phyloP scores from a whole-genome alignment of 2,888 invertebrate genomes.

The Mechanitis messenoides region DNA sequence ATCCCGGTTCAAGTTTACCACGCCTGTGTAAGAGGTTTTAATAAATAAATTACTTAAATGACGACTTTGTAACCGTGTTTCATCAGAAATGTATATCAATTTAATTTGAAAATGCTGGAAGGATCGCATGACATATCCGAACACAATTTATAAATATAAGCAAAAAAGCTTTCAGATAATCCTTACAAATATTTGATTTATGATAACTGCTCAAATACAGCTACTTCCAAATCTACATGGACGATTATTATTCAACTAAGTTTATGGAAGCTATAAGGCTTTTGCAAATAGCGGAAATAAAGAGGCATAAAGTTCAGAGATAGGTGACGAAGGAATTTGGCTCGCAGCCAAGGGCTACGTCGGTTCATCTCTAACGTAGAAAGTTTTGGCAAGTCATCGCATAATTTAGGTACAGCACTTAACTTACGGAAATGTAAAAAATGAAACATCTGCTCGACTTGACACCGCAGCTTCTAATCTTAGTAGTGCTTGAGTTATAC shows the following conservation, averaged over 20 bases:
- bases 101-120: too few relatives aligned
- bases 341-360: conserved; percentile 23
- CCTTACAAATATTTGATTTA: background rate
- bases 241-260: conserved; percentile 21
- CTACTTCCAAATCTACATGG: background rate
- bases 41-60: conserved; percentile 7
- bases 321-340: conserved; percentile 32
- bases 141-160: background rate
- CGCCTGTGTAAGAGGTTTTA: conserved; percentile 5
- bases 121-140: too few relatives aligned
- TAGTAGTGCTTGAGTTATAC: background rate
- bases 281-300: conserved; percentile 28
- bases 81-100: too few relatives aligned
- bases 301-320: conserved; percentile 32
- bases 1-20: conserved; percentile 14
- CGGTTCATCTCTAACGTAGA: conserved; percentile 26
- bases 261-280: conserved; percentile 22
- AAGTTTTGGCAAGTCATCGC: conserved; percentile 30
- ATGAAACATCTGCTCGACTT: conserved; percentile 13
- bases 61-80: too few relatives aligned
- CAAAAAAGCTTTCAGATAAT: background rate
- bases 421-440: conserved; percentile 10
- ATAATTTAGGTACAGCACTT: conserved; percentile 21
- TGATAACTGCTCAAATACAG: background rate
- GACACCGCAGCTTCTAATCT: conserved; percentile 5